Percentiles rank a stretch among this genome's conserved stretches.
Conservation (phyloP, 2,888 invertebrate genomes). For the Minunthozetes semirufus region DNA sequence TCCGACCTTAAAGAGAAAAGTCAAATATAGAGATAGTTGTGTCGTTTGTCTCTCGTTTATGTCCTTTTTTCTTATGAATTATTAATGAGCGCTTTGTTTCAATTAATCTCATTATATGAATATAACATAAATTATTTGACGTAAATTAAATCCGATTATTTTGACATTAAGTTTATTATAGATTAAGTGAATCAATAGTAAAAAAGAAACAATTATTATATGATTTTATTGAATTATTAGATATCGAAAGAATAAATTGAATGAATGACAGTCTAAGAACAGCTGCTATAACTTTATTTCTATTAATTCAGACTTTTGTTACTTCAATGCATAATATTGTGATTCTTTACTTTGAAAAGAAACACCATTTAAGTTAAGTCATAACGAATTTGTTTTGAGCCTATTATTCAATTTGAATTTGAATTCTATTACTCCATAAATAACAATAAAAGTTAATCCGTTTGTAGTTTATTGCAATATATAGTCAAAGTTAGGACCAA, state of each 20-base stretch:
- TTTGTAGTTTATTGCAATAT: too few species aligned
- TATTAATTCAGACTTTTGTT: constrained; percentile 1
- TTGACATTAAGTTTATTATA: constrained; percentile 5
- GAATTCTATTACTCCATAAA: neutral
- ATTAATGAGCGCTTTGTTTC: neutral
- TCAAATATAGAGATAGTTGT: neutral
- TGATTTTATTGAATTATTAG: neutral
- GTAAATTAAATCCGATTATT: constrained; percentile 11
- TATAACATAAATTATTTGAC: constrained; percentile 9
- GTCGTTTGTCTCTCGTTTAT: constrained; percentile 17
- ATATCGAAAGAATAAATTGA: neutral
- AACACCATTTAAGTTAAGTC: neutral
- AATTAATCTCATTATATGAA: constrained; percentile 5
- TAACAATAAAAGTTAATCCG: too few species aligned
- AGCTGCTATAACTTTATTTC: constrained; percentile 25
- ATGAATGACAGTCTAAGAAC: neutral
- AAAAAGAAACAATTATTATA: neutral
- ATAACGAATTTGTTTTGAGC: neutral
- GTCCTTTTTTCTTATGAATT: neutral
- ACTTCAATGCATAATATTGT: neutral
- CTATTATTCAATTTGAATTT: constrained; percentile 11
- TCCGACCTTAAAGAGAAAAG: neutral
- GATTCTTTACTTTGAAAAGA: neutral
- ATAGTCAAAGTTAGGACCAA: too few species aligned
- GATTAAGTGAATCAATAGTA: neutral